Percentiles rank a stretch among this genome's conserved stretches.
Evolutionary conservation across 2,888 invertebrate genomes (phyloP).

Genomic region (Hyppa rectilinea): DNA sequence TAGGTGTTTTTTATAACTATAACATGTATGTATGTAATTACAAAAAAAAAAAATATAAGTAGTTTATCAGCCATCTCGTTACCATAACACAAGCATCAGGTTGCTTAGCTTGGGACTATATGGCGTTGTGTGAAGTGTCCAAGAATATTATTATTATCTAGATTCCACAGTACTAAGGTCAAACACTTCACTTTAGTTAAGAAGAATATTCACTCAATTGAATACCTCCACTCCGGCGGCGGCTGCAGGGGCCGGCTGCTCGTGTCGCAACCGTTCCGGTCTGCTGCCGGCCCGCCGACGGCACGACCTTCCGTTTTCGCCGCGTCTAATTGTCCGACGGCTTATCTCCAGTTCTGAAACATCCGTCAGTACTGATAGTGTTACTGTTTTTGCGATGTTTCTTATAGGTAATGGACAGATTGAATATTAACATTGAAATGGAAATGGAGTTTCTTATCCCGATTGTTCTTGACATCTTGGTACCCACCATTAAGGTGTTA

Average conservation of each 20-base stretch:
- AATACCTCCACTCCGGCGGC: not conserved
- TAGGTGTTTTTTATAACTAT: no score
- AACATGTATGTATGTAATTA: no score
- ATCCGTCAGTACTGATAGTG: constrained; percentile 38
- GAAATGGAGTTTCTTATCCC: not conserved
- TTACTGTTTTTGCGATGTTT: constrained; percentile 31
- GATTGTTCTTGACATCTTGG: no score
- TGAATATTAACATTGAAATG: not conserved
- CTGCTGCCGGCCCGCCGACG: constrained; percentile 26
- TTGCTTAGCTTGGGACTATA: no score
- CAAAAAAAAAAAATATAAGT: no score
- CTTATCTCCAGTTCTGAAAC: constrained; percentile 55
- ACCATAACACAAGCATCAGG: no score
- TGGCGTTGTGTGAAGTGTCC: no score
- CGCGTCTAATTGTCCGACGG: constrained; percentile 39
- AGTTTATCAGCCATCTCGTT: no score
- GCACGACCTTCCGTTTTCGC: constrained; percentile 60
- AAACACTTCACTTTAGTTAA: not conserved
- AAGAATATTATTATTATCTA: no score
- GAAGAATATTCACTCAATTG: constrained; percentile 4
- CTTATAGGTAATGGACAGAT: constrained; percentile 5
- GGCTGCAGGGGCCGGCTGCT: not conserved
- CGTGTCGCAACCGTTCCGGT: constrained; percentile 61
- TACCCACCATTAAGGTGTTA: no score
- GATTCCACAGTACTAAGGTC: no score